Base-by-base conservation (phyloP, 2,797 vertebrate genomes). In the Margarornis squamiger region DNA sequence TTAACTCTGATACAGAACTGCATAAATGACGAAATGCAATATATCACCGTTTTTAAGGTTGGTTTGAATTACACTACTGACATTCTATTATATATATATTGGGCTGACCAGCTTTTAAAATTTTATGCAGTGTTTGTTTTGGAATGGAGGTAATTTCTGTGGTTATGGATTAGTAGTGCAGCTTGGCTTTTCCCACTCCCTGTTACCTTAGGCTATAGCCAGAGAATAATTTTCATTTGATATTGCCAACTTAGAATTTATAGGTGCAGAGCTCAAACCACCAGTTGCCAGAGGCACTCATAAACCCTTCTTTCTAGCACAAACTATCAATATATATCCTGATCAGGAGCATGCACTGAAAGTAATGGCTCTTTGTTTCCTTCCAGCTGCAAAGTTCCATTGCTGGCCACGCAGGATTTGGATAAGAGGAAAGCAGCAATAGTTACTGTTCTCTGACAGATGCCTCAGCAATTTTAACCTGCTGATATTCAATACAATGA, bases 191-290 rank as follows among this genome's bases (percentile, higher is more conserved):
- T 92, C 92, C 66, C 61, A 82, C 79, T 93, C 81, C 46, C 66
- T 70, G 18, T 88, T 96, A 93, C 97, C 95, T 58, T 88, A 88
- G 96, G 97, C 91, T 81, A 79, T 29, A 94, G 68, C 62, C 10
- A 22, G 91, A 88, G 61, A 94, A 86, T 88, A 88, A 91, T 95
- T 93, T 95, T 94, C 95, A 74, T 89, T 89, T 96, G 71, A 95
- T 96, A 93, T 84, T 91, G 92, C 93, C 86, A 93, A 22, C 87
- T 93, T 92, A 85, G 78, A 96, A 96, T 97, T 96, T 97, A 97
- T 97, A 95, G 86, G 87, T 88, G 74, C 51, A 54, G 73, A 92
- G 93, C 86, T 94, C 70, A 63, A 92, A 68, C 86, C 87, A 91
- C 86, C 29, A 83, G 74, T 96, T 95, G 93, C 94, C 94, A 95